Evolutionary conservation across 2,888 invertebrate genomes (phyloP), one percentile per base, ranked within the genome.

Genomic region (Omphaloscelis lunosa): DNA sequence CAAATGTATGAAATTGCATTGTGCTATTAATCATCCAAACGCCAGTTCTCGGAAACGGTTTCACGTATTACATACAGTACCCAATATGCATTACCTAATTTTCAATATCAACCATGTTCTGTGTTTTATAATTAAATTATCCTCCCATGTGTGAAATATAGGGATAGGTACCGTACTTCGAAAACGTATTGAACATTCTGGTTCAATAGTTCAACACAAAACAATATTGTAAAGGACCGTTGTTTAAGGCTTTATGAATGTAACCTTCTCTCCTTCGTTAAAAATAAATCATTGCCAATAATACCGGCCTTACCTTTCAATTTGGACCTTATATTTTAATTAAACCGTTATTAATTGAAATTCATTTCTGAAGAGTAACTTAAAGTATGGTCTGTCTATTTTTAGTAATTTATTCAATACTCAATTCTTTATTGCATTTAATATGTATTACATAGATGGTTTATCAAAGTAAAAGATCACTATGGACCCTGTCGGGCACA

Each of bases 261-360:
- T 53, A 29, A 61, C 66, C 70, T 56, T 61, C n/a, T 11, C 53
- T 34, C 66, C 62, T 75, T 65, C 39, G 29, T 58, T 62, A 62
- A 67, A 80, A 82, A 80, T 82, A 74, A 84, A 80, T 82, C 61
- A 85, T 29, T 12, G 41, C 62, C 39, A 66, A 72, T 77, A 82
- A 58, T 51, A 48, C 23, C 41, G 12, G 66, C 61, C 56, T 51
- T 72, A 58, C 85, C 75, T 70, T 84, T 70, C 77, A 72, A 59
- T 82, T 85, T 72, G 7, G 7, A 15, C 70, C 61, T 66, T 51
- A 66, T 56, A 67, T 82, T 85, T 82, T 85, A 85, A 85, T 83
- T 85, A 83, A 82, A 70, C 59, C 48, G n/a, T 41, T 77, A 77
- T 83, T 69, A 59, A 85, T 85, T 70, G 65, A 69, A 41, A 69